Conservation (phyloP, 2,113 vertebrate genomes). For the Cathartes aura region DNA sequence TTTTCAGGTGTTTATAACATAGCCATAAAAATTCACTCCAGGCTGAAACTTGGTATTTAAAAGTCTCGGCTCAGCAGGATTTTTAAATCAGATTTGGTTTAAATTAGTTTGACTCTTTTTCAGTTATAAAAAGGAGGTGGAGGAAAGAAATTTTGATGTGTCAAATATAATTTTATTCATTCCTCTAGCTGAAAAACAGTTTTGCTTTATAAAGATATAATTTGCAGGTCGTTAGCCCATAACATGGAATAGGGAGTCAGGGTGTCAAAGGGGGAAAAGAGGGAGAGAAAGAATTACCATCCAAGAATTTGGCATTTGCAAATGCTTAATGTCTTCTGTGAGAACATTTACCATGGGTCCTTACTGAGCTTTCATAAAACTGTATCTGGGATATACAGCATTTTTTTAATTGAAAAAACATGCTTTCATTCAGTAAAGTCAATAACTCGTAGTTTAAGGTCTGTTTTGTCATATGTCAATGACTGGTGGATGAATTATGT, state of each 20-base stretch:
- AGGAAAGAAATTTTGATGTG: constrained; percentile 34
- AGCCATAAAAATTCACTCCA: constrained; percentile 62
- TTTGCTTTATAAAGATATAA: constrained; percentile 46
- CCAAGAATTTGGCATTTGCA: constrained; percentile 2
- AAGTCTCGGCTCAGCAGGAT: constrained; percentile 56
- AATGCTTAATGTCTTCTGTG: constrained; percentile 22
- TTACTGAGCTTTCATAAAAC: constrained; percentile 45
- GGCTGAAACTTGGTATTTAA: constrained; percentile 62
- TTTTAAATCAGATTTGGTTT: constrained; percentile 55
- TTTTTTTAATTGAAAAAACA: constrained; percentile 27
- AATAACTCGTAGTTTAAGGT: constrained; percentile 42
- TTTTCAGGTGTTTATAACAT: constrained; percentile 72
- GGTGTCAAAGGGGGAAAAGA: not conserved
- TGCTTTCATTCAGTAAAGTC: constrained; percentile 26
- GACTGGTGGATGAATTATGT: constrained; percentile 20
- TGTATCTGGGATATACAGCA: not conserved
- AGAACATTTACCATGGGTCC: not conserved
- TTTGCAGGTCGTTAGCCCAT: not conserved
- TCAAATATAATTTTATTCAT: constrained; percentile 24
- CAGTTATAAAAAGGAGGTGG: constrained; percentile 30
- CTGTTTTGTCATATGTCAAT: constrained; percentile 40
- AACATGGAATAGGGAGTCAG: not conserved
- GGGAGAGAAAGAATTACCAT: not conserved
- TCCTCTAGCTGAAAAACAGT: constrained; percentile 12
- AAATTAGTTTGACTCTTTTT: constrained; percentile 55